A percentile compares a stretch with the other conserved stretches of the same genome.
These are phyloP conservation scores for Nemapogon koenigi DNA, from an alignment of 2,888 invertebrate species.

Conservation along the genomic window DNA sequence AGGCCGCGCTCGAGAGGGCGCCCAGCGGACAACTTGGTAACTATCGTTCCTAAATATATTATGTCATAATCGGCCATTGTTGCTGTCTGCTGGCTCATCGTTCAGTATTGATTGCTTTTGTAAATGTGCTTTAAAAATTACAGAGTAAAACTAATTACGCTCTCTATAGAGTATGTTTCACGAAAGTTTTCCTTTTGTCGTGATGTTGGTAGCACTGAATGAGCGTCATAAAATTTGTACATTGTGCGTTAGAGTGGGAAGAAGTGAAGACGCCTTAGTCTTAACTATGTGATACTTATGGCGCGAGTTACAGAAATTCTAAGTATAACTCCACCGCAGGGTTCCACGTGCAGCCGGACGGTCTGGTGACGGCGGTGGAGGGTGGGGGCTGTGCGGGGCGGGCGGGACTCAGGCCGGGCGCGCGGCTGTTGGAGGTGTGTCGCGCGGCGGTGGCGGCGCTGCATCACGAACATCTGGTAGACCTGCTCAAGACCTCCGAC, in stretches of 20 bases:
- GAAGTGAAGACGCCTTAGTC: not conserved
- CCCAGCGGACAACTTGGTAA: conserved; percentile 77
- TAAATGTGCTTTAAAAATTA: no score
- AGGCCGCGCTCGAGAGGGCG: conserved; percentile 82
- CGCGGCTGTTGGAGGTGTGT: conserved; percentile 89
- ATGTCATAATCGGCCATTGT: no score
- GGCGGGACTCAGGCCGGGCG: conserved; percentile 89
- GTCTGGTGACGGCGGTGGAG: conserved; percentile 94
- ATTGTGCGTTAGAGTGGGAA: no score
- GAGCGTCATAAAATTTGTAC: no score
- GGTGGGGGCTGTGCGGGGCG: conserved; percentile 69
- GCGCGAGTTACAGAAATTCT: not conserved
- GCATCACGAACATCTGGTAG: conserved; percentile 92
- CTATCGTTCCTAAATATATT: conserved; percentile 8
- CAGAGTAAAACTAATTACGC: no score
- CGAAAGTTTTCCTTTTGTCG: no score
- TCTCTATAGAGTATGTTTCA: no score
- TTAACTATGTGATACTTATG: not conserved
- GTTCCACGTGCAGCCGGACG: conserved; percentile 91
- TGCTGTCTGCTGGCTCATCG: no score
- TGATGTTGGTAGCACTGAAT: no score
- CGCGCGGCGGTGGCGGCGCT: conserved; percentile 89
- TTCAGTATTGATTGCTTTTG: no score
- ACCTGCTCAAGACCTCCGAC: conserved; percentile 86
- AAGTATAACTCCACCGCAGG: conserved; percentile 43